A percentile compares a stretch with the other conserved stretches of the same genome.
phyloP scores from a whole-genome alignment of 2,113 vertebrate species.

The Aythya baeri region DNA sequence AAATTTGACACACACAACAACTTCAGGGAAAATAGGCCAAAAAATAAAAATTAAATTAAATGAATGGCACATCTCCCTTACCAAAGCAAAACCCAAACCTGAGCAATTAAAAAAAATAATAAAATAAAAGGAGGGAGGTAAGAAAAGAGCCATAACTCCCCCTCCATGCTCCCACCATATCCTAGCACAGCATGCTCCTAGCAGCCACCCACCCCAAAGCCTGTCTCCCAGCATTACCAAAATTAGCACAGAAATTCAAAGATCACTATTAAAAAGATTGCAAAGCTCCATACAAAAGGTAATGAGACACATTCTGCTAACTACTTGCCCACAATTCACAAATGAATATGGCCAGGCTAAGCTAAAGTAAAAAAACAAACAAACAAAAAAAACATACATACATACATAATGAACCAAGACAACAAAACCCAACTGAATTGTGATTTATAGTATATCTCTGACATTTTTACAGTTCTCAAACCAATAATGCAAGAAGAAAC shows the following conservation, averaged over 20 bases:
- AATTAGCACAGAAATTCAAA: background rate
- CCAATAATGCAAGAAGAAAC: conserved; percentile 38
- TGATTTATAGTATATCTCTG: conserved; percentile 44
- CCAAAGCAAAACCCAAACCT: background rate
- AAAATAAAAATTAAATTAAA: background rate
- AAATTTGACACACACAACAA: conserved; percentile 58
- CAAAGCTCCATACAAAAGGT: conserved; percentile 2
- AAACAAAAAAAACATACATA: background rate
- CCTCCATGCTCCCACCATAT: background rate
- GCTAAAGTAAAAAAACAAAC: background rate
- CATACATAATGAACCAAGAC: background rate
- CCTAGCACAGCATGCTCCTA: background rate
- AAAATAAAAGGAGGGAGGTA: background rate
- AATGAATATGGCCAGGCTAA: background rate
- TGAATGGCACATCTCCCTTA: conserved; percentile 15
- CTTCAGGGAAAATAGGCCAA: conserved; percentile 58
- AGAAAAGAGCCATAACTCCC: background rate
- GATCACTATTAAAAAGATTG: background rate
- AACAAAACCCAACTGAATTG: conserved; percentile 19
- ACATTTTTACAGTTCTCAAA: conserved; percentile 56
- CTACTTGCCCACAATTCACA: background rate
- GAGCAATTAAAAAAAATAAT: background rate
- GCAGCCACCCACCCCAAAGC: background rate
- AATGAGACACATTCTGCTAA: conserved; percentile 1
- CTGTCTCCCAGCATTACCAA: background rate